These are phyloP conservation scores for Spodoptera litura DNA, from an alignment of 1,140 invertebrate species.

Conservation along the genomic window DNA sequence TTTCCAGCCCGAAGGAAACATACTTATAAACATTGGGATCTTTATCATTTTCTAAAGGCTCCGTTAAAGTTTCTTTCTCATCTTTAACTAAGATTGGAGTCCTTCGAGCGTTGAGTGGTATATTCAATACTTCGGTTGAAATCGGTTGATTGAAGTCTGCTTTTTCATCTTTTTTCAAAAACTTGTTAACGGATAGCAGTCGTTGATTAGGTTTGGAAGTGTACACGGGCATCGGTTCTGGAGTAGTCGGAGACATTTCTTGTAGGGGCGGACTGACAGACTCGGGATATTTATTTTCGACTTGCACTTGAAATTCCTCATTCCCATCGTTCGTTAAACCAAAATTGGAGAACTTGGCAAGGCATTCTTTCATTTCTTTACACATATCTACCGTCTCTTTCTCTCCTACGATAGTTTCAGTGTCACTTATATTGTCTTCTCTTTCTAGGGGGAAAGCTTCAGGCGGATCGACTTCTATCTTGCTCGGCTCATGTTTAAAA, in stretches of 20 bases:
- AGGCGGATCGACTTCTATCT: conserved; percentile 69
- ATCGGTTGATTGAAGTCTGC: conserved; percentile 43
- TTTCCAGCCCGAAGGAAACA: conserved; percentile 76
- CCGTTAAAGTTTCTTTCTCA: conserved; percentile 48
- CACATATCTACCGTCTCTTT: conserved; percentile 70
- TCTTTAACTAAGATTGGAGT: conserved; percentile 58
- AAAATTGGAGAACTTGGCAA: conserved; percentile 78
- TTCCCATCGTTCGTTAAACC: conserved; percentile 60
- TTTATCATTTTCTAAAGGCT: conserved; percentile 52
- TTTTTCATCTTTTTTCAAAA: conserved; percentile 56
- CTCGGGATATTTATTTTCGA: conserved; percentile 65
- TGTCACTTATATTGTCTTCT: conserved; percentile 74
- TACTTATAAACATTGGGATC: conserved; percentile 74
- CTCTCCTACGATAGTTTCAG: conserved; percentile 78
- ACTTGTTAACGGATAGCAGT: conserved; percentile 71
- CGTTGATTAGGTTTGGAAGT: conserved; percentile 69
- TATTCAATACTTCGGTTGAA: conserved; percentile 47
- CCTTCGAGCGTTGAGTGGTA: conserved; percentile 60
- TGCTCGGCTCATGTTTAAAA: conserved; percentile 58
- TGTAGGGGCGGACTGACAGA: conserved; percentile 78
- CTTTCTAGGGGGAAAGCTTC: conserved; percentile 76
- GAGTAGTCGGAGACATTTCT: conserved; percentile 76
- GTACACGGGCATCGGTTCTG: conserved; percentile 72
- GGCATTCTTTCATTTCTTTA: conserved; percentile 80
- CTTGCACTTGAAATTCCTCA: conserved; percentile 57